Evolutionary conservation across 1,140 invertebrate species (phyloP), one percentile per base, ranked within the genome.

Genomic region (Heliconius himera): DNA sequence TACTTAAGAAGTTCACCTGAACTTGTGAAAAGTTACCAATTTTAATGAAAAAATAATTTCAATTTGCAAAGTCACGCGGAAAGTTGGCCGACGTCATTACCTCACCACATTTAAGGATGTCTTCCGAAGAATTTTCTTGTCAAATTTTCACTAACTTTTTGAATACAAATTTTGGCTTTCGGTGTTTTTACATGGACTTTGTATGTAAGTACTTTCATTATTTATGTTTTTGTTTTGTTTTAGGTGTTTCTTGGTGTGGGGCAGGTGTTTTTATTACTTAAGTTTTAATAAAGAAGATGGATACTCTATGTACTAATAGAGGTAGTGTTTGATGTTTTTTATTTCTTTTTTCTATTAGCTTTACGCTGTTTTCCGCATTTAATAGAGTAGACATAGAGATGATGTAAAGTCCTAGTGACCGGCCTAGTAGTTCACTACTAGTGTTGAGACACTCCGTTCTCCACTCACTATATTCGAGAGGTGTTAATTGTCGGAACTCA

Each of bases 21-120:
- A 89, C 85, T 46, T 85, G 83, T 85, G 36, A 73, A n/a, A 84
- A 86, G 76, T 88, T 84, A 79, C 80, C 76, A 83, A 87, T 90
- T 90, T 89, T 91, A 92, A 92, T 92, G 89, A 92, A 92, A 92
- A 92, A 92, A 92, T 92, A 91, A 92, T 92, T 92, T 91, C 91
- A 91, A 90, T 92, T 91, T 90, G 85, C 75, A 73, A 86, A 89
- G 84, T 89, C 84, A 82, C 77, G 82, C 82, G 82, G 33, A 75
- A 80, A 84, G 76, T 84, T 83, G 73, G 77, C 36, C 87, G 83
- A 87, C 88, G 85, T 90, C 89, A 89, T 91, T 90, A 90, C 90
- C 89, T 89, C 81, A 83, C 84, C 86, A 86, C 89, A 87, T 87
- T 89, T 87, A 87, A 36, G 82, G 79, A 82, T 49, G 85, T 87